Percentiles rank a stretch among this genome's conserved stretches.
Evolutionary conservation across 2,113 vertebrate genomes (phyloP).

Genomic region (Oxyruncus cristatus): DNA sequence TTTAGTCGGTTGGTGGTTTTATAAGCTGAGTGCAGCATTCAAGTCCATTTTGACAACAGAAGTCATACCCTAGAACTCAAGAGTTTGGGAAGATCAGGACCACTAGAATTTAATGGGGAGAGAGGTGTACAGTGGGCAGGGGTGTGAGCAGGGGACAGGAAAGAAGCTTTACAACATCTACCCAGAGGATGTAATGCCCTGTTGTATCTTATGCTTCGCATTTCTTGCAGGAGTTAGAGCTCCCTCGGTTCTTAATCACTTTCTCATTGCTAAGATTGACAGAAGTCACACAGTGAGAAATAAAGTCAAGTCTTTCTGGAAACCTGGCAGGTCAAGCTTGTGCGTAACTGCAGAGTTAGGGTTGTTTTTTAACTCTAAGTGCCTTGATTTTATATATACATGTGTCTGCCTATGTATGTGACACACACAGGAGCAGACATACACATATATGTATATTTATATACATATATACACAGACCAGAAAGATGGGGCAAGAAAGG

Average conservation of each 20-base stretch:
- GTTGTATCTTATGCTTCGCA: neutral
- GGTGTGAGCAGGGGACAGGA: neutral
- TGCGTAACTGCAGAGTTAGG: constrained; percentile 22
- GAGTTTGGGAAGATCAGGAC: constrained; percentile 37
- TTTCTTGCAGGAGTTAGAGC: neutral
- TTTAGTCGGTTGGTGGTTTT: neutral
- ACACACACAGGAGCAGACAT: neutral
- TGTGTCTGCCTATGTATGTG: neutral
- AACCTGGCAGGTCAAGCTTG: constrained; percentile 16
- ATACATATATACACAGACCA: neutral
- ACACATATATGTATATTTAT: neutral
- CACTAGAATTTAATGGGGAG: neutral
- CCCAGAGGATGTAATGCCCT: constrained; percentile 39
- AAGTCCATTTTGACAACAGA: constrained; percentile 8
- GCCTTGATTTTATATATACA: neutral
- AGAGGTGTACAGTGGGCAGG: neutral
- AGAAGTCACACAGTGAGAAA: constrained; percentile 37
- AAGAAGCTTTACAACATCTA: neutral
- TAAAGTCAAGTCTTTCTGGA: constrained; percentile 52
- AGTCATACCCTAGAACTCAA: constrained; percentile 28
- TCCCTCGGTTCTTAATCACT: neutral
- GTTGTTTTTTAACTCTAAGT: neutral
- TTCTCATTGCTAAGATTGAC: neutral
- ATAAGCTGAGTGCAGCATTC: constrained; percentile 43
- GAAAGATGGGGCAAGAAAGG: neutral